Conservation (phyloP, 2,888 invertebrate genomes). For the Congeria kusceri region DNA sequence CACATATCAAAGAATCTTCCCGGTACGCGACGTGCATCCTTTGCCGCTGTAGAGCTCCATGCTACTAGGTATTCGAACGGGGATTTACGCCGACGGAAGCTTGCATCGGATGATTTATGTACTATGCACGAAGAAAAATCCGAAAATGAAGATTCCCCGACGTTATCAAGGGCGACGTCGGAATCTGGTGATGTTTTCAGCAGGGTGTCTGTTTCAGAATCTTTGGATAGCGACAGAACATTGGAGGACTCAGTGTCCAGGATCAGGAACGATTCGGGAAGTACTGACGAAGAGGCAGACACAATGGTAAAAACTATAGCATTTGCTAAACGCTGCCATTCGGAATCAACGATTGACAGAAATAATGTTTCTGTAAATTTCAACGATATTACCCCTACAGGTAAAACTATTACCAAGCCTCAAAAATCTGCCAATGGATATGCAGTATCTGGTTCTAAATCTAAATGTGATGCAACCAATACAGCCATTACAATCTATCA, state of each 20-base stretch:
- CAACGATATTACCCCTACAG: conserved; percentile 23
- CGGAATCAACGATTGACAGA: conserved; percentile 52
- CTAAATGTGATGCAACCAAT: no score
- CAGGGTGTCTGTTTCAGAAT: conserved; percentile 42
- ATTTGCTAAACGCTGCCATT: conserved; percentile 48
- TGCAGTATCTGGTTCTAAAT: no score
- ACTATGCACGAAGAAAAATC: conserved; percentile 60
- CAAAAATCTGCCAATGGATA: no score
- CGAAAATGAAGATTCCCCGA: conserved; percentile 43
- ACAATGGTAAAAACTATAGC: conserved; percentile 43
- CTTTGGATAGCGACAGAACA: conserved; percentile 36
- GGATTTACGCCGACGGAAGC: conserved; percentile 47
- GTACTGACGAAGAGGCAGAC: conserved; percentile 35
- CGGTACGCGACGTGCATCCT: conserved; percentile 35
- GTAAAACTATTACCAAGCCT: conserved; percentile 41
- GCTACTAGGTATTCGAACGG: conserved; percentile 43
- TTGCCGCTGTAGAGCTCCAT: conserved; percentile 43
- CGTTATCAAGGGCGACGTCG: conserved; percentile 55
- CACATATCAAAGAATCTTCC: conserved; percentile 48
- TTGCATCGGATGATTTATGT: conserved; percentile 45
- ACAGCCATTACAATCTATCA: no score
- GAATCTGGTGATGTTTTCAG: conserved; percentile 53
- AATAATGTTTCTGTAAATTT: conserved; percentile 21
- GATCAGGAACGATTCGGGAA: conserved; percentile 31
- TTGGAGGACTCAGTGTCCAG: conserved; percentile 7